These are phyloP conservation scores for Leptinotarsa undecemlineata DNA, from an alignment of 1,140 invertebrate genomes.

Conservation along the genomic window DNA sequence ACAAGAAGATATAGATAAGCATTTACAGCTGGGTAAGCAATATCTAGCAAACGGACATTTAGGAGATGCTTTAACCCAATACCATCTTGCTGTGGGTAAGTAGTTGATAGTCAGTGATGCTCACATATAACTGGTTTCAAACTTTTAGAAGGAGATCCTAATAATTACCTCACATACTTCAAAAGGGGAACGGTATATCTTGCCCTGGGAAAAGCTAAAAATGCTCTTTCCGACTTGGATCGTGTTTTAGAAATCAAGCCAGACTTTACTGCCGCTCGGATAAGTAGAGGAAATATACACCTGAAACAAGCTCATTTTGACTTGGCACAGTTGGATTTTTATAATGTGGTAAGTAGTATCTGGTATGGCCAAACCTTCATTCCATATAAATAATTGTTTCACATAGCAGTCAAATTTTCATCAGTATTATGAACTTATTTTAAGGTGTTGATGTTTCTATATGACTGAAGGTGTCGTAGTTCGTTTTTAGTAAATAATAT, in stretches of 20 bases:
- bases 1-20: conserved; percentile 83
- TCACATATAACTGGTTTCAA: not conserved
- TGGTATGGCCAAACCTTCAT: too few relatives aligned
- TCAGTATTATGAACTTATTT: not conserved
- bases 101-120: conserved; percentile 25
- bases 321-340: conserved; percentile 81
- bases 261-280: conserved; percentile 87
- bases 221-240: conserved; percentile 92
- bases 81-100: conserved; percentile 96
- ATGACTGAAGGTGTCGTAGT: too few relatives aligned
- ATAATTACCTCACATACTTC: conserved; percentile 94
- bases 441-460: too few relatives aligned
- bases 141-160: conserved; percentile 88
- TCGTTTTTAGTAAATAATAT: too few relatives aligned
- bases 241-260: conserved; percentile 90
- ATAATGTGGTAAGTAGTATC: conserved; percentile 75
- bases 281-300: conserved; percentile 85
- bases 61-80: conserved; percentile 94
- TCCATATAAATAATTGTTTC: not conserved
- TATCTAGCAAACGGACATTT: conserved; percentile 90
- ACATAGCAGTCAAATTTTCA: not conserved
- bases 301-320: conserved; percentile 87
- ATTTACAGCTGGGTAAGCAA: conserved; percentile 90
- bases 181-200: conserved; percentile 95
- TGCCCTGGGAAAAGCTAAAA: conserved; percentile 93